phyloP scores from a whole-genome alignment of 2,888 invertebrate genomes.

The Cantharis nigra region DNA sequence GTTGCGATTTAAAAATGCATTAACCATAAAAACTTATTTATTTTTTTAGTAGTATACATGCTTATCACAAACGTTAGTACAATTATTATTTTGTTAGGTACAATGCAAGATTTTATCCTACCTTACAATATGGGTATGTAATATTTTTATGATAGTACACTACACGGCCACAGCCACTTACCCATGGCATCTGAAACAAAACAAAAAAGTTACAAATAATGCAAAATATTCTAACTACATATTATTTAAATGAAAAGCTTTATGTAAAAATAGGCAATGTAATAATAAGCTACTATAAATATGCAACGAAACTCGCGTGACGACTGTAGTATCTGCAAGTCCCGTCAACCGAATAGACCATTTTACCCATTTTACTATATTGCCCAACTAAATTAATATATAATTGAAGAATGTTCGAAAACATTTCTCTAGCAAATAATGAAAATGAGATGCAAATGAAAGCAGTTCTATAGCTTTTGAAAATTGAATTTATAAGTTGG shows the following conservation, averaged over 20 bases:
- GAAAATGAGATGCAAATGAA: background rate
- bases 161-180: conserved; percentile 59
- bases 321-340: conserved; percentile 20
- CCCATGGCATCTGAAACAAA: conserved; percentile 83
- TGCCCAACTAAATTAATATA: conserved; percentile 24
- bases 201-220: conserved; percentile 43
- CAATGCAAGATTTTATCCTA: conserved; percentile 6
- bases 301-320: conserved; percentile 30
- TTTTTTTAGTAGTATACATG: background rate
- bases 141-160: background rate
- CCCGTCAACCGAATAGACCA: conserved; percentile 21
- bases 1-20: background rate
- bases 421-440: background rate
- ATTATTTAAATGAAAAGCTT: conserved; percentile 19
- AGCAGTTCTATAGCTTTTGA: background rate
- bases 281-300: conserved; percentile 13
- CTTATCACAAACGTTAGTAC: background rate
- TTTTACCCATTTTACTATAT: conserved; percentile 9
- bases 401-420: conserved; percentile 14
- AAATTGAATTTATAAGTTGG: background rate
- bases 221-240: background rate
- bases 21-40: background rate
- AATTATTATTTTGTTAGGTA: background rate
- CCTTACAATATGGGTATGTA: conserved; percentile 10
- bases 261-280: conserved; percentile 16